These are phyloP conservation scores for Microcebus lehilahytsara DNA, from an alignment of 2,113 vertebrate genomes.

Conservation along the genomic window DNA sequence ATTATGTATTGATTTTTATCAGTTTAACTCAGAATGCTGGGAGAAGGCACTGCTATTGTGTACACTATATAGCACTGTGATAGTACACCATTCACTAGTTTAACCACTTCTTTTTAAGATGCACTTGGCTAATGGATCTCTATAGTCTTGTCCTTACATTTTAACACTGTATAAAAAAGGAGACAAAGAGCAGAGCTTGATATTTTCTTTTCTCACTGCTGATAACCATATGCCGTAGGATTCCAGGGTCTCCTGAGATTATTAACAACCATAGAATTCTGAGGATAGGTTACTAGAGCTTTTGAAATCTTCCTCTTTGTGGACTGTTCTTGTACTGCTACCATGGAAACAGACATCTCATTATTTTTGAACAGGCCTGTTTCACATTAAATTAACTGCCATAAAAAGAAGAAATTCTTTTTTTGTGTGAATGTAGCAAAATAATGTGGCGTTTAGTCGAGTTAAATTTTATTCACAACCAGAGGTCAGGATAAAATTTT, in stretches of 20 bases:
- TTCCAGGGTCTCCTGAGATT: not conserved
- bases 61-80: not conserved
- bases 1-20: not conserved
- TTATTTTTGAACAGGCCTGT: slow-evolving; percentile 46
- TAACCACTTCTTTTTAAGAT: slow-evolving; percentile 5
- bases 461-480: slow-evolving; percentile 41
- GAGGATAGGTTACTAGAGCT: not conserved
- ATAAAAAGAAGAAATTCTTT: slow-evolving; percentile 36
- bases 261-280: slow-evolving; percentile 24
- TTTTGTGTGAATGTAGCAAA: slow-evolving; percentile 20
- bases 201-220: not conserved
- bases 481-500: slow-evolving; percentile 40
- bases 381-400: slow-evolving; percentile 48
- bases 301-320: slow-evolving; percentile 49
- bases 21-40: not conserved
- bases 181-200: not conserved
- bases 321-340: not conserved
- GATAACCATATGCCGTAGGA: not conserved
- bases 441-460: slow-evolving; percentile 17
- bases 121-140: not conserved
- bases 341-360: slow-evolving; percentile 57
- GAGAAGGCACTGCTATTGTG: not conserved
- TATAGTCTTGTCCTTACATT: not conserved
- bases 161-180: not conserved
- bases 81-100: not conserved